phyloP scores from a whole-genome alignment of 2,888 invertebrate genomes.

The Drosophila mercatorum region DNA sequence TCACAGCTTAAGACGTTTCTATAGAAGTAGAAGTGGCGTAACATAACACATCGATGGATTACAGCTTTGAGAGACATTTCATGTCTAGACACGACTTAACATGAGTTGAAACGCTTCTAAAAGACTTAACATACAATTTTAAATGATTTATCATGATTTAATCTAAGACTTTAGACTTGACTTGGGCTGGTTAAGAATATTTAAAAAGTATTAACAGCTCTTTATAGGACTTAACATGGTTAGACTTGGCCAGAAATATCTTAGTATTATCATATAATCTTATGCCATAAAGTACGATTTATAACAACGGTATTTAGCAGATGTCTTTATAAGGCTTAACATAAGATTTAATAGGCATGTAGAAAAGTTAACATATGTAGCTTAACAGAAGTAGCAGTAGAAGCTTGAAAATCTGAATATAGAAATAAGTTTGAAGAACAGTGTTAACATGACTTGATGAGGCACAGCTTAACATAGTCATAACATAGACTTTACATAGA shows the following conservation, averaged over 20 bases:
- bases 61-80: not conserved
- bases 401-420: no score
- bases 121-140: not conserved
- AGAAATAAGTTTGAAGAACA: not conserved
- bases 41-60: not conserved
- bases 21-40: no score
- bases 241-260: not conserved
- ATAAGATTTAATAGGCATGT: no score
- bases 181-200: no score
- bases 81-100: not conserved
- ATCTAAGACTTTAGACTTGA: no score
- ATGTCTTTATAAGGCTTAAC: no score
- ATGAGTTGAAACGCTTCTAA: not conserved
- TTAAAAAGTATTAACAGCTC: not conserved
- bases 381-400: not conserved
- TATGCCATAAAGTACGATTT: not conserved
- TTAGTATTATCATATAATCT: not conserved
- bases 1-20: not conserved
- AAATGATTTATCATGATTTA: not conserved
- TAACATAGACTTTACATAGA: not conserved
- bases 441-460: not conserved
- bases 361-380: no score
- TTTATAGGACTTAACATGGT: no score
- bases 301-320: not conserved
- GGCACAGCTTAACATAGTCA: not conserved